These are phyloP conservation scores for Alectura lathami DNA, from an alignment of 2,113 vertebrate genomes.

Conservation along the genomic window DNA sequence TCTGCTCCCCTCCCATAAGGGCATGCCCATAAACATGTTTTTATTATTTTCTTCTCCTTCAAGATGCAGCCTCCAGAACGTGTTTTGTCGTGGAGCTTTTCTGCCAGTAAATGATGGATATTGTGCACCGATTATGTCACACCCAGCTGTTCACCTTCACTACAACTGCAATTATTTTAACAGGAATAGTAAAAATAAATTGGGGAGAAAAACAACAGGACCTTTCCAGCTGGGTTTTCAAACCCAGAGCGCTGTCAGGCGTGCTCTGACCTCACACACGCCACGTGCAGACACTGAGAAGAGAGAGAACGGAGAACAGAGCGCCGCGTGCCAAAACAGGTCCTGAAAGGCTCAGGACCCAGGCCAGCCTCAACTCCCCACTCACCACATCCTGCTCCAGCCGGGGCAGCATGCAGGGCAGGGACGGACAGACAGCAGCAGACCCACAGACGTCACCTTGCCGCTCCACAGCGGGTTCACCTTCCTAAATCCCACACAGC, in stretches of 20 bases:
- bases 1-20: neutral
- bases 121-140: neutral
- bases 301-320: neutral
- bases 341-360: neutral
- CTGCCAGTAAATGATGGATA: neutral
- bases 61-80: neutral
- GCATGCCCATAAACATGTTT: neutral
- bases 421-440: neutral
- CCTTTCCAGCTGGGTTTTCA: neutral
- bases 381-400: neutral
- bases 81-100: neutral
- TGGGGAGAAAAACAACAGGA: neutral
- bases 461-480: neutral
- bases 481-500: too few species aligned
- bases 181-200: conserved; percentile 29
- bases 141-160: conserved; percentile 24
- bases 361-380: neutral
- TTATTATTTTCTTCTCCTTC: neutral
- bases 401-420: neutral
- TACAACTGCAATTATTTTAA: conserved; percentile 35
- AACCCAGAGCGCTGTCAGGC: neutral
- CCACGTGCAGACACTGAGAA: neutral
- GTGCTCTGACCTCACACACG: neutral
- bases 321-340: neutral
- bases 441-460: accelerated